Base-by-base conservation (phyloP, 2,113 vertebrate species). In the Lepisosteus osseus region DNA sequence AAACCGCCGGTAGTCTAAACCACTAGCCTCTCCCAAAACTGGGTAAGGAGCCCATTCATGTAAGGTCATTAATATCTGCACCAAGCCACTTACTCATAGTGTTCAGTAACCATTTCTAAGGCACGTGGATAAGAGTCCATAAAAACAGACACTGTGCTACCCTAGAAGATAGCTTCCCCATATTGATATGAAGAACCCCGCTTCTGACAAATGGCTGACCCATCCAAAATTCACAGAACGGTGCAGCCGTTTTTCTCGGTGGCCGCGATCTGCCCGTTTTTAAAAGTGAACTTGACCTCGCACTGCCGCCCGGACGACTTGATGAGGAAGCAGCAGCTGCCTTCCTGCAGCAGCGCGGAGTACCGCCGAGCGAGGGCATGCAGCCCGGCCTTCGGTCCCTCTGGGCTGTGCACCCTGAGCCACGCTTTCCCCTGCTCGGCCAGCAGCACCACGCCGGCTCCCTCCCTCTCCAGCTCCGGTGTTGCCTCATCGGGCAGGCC, bases 271-370 rank as follows among this genome's bases (percentile, higher is more conserved):
- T 57, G 72, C 12, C 76, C 61, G 13, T 56, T 70, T 51, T 71
- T 80, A 55, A 76, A 86, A 9, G 73, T 70, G 57, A 86, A 75
- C 59, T 75, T 86, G n/a, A 86, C 74, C 65, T 81, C 69, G 4
- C 84, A 86, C 17, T 78, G 61, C 1, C 75, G 9, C n/a, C 64
- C 71, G 40, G 15, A 44, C 15, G 65, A 61, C 2, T 67, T 77
- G 61, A 86, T 71, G 4, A 47, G 74, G 41, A 86, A 83, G 61
- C 79, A 80, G 78, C 80, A 81, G 56, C 80, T 79, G 29, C 69
- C 72, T 3, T 76, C 74, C 51, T 71, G 69, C 14, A 78, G 12
- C 69, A 71, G 70, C 29, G 55, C 67, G 0, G 43, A 17, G 63
- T 68, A 56, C 57, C 29, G 74, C 13, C 61, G 65, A 6, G 47